These are phyloP conservation scores for Xanthorhoe spadicearia DNA, from an alignment of 2,888 invertebrate genomes.

Conservation along the genomic window DNA sequence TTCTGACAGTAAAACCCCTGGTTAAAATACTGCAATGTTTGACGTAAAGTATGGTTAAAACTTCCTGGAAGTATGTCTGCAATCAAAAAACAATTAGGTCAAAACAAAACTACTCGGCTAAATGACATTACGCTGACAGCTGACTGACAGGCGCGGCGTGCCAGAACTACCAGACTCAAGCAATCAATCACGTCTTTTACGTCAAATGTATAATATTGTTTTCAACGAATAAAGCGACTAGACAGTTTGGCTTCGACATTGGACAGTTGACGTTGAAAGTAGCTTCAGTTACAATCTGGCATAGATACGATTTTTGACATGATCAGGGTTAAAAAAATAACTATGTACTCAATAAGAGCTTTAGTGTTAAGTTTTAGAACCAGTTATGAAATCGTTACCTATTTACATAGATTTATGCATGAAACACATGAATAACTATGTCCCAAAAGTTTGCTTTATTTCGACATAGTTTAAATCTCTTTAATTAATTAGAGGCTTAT, in stretches of 20 bases:
- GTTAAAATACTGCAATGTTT: not conserved
- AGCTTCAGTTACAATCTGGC: slow-evolving; percentile 6
- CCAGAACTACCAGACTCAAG: slow-evolving; percentile 35
- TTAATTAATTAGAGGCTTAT: too few species aligned
- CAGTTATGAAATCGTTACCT: too few species aligned
- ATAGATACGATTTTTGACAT: not conserved
- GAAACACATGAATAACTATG: too few species aligned
- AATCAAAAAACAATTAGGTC: slow-evolving; percentile 30
- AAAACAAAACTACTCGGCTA: slow-evolving; percentile 9
- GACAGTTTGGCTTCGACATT: slow-evolving; percentile 12
- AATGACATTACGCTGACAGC: slow-evolving; percentile 25
- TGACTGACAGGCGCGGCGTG: slow-evolving; percentile 31
- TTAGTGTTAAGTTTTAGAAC: too few species aligned
- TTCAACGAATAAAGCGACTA: slow-evolving; percentile 30
- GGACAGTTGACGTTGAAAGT: slow-evolving; percentile 6
- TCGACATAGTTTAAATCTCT: too few species aligned
- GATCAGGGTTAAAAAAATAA: not conserved
- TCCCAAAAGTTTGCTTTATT: too few species aligned
- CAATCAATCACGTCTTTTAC: slow-evolving; percentile 36
- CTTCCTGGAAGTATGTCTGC: not conserved
- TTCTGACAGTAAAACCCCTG: too few species aligned
- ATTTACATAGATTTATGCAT: too few species aligned
- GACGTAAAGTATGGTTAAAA: not conserved
- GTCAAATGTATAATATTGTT: slow-evolving; percentile 33
- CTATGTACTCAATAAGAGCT: too few species aligned